Conservation (phyloP, 1,140 invertebrate genomes). For the Heliconius hermathena region DNA sequence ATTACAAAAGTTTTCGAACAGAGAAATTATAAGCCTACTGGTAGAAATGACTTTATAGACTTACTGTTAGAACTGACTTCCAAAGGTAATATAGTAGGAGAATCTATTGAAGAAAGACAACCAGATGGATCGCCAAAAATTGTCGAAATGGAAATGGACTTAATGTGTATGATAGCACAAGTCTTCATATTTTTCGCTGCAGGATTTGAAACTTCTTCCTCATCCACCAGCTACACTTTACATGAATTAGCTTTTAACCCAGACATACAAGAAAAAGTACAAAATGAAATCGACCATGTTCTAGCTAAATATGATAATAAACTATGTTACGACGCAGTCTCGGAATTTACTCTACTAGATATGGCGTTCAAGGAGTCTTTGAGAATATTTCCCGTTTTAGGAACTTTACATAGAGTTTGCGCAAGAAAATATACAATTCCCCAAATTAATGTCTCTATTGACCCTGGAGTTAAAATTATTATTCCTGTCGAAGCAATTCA, state of each 20-base stretch:
- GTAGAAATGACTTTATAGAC: conserved; percentile 40
- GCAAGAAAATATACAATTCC: conserved; percentile 38
- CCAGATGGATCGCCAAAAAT: conserved; percentile 28
- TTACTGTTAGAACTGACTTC: conserved; percentile 32
- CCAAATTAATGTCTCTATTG: conserved; percentile 31
- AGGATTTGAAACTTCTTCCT: conserved; percentile 43
- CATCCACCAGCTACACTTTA: conserved; percentile 33
- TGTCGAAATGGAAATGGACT: conserved; percentile 31
- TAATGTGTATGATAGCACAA: conserved; percentile 31
- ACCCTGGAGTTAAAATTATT: conserved; percentile 37
- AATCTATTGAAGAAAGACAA: conserved; percentile 32
- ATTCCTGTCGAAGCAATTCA: conserved; percentile 40
- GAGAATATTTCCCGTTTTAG: conserved; percentile 37
- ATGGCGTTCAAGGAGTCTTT: conserved; percentile 40
- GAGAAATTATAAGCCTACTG: conserved; percentile 30
- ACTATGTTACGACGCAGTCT: conserved; percentile 37
- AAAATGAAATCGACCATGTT: conserved; percentile 42
- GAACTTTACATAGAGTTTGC: conserved; percentile 32
- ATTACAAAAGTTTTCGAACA: conserved; percentile 29
- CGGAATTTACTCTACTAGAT: conserved; percentile 33
- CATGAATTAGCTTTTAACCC: conserved; percentile 39
- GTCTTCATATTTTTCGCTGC: conserved; percentile 46
- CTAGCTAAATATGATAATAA: conserved; percentile 40
- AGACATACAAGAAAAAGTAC: conserved; percentile 32
- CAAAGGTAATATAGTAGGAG: conserved; percentile 28